Base-by-base conservation (phyloP, 2,888 invertebrate species). In the Pollenia griseotomentosa region DNA sequence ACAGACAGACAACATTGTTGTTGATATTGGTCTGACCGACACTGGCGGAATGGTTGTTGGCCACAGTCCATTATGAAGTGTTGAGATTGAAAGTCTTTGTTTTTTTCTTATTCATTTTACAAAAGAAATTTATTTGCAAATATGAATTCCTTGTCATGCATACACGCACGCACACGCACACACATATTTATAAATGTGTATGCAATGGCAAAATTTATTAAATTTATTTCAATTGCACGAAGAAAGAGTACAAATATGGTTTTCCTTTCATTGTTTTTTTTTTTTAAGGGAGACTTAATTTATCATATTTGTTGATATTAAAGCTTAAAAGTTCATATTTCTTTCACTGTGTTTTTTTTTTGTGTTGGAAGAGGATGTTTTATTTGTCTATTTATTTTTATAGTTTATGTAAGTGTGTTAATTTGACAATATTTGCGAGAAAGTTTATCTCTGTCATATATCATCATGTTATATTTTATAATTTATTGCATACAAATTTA, bases 381-480 rank as follows among this genome's bases (percentile, higher is more conserved):
- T 42, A 40, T 75, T 55, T 55, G 11, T 55, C 10, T 16, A 40
- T 61, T 73, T 73, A 53, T 82, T 51, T 61, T 73, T 51, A 48
- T 59, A 33, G 44, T 42, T 80, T 23, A 19, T 71, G 57, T 71
- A 46, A 84, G 70, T 87, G 81, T 87, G 87, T 84, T 87, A 87
- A 87, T 87, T 84, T 87, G 87, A 84, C 84, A 87, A 87, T 87
- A 84, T 87, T 87, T 87, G 81, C 70, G 61, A 82, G 73, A 74
- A 87, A 68, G 74, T 78, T 87, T 87, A 81, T 87, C 78, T 73
- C 33, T 65, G 53, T 70, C 77, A 61, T 84, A 77, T 68, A 84
- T 81, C 84, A 78, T 78, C 33, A 46, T 82, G 73, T 85, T 78
- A 85, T 77, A n/a, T 73, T 77, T 82, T 33, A 71, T 71, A 83